phyloP scores from a whole-genome alignment of 2,113 vertebrate species.

The Pogonocichla stellata region DNA sequence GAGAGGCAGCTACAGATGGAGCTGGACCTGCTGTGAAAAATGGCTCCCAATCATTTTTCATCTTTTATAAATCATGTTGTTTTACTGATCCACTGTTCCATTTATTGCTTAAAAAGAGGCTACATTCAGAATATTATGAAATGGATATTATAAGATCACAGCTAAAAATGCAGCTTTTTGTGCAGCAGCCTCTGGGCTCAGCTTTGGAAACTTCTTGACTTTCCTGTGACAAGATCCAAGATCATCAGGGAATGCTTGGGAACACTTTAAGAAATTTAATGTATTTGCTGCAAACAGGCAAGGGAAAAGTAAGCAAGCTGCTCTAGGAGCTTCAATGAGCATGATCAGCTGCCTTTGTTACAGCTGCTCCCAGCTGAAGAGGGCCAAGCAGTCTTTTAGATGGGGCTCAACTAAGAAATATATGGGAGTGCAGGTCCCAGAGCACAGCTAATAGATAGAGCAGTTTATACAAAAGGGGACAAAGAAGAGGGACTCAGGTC shows the following conservation, averaged over 20 bases:
- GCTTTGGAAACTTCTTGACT: background rate
- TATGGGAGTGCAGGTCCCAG: background rate
- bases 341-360: background rate
- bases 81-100: background rate
- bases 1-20: background rate
- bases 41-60: background rate
- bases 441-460: rapidly evolving
- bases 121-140: background rate
- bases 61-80: background rate
- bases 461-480: rapidly evolving
- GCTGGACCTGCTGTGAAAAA: background rate
- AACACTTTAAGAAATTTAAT: background rate
- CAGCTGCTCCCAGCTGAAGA: background rate
- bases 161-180: background rate
- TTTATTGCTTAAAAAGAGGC: background rate
- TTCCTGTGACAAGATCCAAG: background rate
- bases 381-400: background rate
- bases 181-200: background rate
- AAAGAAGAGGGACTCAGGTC: rapidly evolving
- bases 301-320: background rate
- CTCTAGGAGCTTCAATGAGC: rapidly evolving
- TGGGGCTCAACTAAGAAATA: background rate
- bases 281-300: background rate
- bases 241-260: background rate
- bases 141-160: background rate